Percentiles rank a stretch among this genome's conserved stretches.
phyloP scores from a whole-genome alignment of 2,113 vertebrate species.

The Fregata magnificens region DNA sequence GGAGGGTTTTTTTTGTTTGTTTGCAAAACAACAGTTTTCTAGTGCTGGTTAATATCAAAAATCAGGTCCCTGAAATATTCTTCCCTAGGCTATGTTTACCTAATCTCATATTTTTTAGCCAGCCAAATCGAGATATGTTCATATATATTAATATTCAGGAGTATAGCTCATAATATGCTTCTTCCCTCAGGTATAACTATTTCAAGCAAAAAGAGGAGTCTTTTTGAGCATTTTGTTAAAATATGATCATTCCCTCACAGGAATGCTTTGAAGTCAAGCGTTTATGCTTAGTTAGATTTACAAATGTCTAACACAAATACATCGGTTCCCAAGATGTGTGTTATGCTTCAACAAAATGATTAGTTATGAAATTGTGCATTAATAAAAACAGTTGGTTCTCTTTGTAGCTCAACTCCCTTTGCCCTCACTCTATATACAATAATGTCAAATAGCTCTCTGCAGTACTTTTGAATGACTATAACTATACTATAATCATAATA shows the following conservation, averaged over 20 bases:
- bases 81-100: neutral
- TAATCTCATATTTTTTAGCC: neutral
- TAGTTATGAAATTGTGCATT: slow-evolving; percentile 59
- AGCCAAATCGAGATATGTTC: neutral
- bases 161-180: neutral
- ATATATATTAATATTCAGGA: neutral
- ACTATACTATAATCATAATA: slow-evolving; percentile 17
- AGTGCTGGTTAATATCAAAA: neutral
- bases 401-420: slow-evolving; percentile 44
- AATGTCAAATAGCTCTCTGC: slow-evolving; percentile 35
- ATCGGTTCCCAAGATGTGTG: slow-evolving; percentile 27
- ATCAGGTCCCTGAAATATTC: neutral
- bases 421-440: slow-evolving; percentile 42
- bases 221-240: slow-evolving; percentile 1
- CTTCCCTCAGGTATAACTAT: neutral
- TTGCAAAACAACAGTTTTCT: neutral
- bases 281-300: slow-evolving; percentile 52
- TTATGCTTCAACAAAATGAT: neutral
- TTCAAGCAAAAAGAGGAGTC: neutral
- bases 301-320: slow-evolving; percentile 50
- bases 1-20: neutral
- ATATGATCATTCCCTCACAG: neutral
- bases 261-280: slow-evolving; percentile 63
- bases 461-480: slow-evolving; percentile 5
- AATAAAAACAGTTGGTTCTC: slow-evolving; percentile 58